These are phyloP conservation scores for Nothobranchius kuhntae DNA, from an alignment of 2,113 vertebrate genomes.

Conservation along the genomic window DNA sequence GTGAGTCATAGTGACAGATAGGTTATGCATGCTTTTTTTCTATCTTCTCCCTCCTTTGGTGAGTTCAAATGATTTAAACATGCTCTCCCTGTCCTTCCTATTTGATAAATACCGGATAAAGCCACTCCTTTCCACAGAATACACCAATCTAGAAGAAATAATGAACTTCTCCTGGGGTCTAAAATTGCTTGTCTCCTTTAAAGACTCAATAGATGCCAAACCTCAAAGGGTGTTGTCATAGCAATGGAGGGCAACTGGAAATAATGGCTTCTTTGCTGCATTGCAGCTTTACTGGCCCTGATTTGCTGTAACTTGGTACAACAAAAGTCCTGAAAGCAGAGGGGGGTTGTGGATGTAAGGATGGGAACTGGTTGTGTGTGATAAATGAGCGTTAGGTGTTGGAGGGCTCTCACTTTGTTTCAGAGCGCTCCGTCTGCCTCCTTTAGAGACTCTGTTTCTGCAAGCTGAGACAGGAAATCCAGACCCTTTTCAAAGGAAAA, in stretches of 20 bases:
- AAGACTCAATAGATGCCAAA: conserved; percentile 61
- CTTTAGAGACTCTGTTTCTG: conserved; percentile 35
- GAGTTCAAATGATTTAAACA: no score
- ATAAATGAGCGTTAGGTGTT: conserved; percentile 37
- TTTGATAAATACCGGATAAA: no score
- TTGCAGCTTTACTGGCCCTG: conserved; percentile 57
- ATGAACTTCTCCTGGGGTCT: conserved; percentile 63
- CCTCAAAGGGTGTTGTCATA: conserved; percentile 76
- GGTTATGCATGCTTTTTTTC: background rate
- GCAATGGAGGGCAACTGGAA: conserved; percentile 67
- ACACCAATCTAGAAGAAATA: conserved; percentile 53
- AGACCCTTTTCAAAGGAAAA: background rate
- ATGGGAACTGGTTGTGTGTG: conserved; percentile 18
- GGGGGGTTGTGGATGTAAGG: conserved; percentile 22
- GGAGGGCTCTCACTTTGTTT: conserved; percentile 17
- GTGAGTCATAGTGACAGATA: background rate
- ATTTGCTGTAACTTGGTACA: conserved; percentile 29
- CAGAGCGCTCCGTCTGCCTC: conserved; percentile 17
- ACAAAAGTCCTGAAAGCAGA: conserved; percentile 46
- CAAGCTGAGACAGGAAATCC: conserved; percentile 32
- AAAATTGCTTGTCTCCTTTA: conserved; percentile 55
- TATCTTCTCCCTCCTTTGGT: no score
- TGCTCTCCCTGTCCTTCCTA: no score
- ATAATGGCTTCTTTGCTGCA: conserved; percentile 67
- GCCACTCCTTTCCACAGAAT: conserved; percentile 1